These are phyloP conservation scores for Astyanax mexicanus DNA, from an alignment of 2,797 vertebrate genomes.

Conservation along the genomic window DNA sequence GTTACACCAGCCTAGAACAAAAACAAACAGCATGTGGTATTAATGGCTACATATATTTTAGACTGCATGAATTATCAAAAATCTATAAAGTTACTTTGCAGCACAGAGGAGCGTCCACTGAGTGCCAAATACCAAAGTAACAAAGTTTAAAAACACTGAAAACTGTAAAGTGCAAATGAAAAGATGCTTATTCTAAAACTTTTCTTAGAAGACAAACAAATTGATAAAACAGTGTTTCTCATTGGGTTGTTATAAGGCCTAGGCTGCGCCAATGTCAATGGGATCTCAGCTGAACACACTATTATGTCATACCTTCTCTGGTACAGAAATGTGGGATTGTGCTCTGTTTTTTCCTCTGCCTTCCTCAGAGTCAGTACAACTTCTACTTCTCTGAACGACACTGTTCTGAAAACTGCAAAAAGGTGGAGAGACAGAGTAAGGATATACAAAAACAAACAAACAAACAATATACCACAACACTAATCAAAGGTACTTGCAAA, in stretches of 20 bases:
- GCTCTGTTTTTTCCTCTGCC: constrained; percentile 78
- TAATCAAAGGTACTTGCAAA: no score
- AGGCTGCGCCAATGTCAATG: no score
- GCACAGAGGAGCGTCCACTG: no score
- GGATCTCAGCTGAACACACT: neutral
- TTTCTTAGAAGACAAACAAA: no score
- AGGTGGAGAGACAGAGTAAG: constrained; percentile 6
- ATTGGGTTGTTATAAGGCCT: no score
- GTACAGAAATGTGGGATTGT: constrained; percentile 50
- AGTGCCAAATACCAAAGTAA: no score
- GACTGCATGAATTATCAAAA: neutral
- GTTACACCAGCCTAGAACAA: constrained; percentile 66
- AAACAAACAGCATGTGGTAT: neutral
- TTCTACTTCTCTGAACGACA: constrained; percentile 87
- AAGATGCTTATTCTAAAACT: no score
- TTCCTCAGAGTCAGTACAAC: constrained; percentile 89
- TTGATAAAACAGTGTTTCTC: no score
- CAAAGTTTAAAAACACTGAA: no score
- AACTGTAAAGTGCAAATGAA: no score
- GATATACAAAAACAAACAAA: neutral
- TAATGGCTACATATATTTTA: neutral
- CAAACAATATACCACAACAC: neutral
- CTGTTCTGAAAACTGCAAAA: constrained; percentile 62
- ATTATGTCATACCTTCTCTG: constrained; percentile 62
- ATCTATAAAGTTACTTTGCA: no score